A percentile compares a stretch with the other conserved stretches of the same genome.
Evolutionary conservation across 2,797 vertebrate genomes (phyloP).

Genomic region (Hoplostethus atlanticus): DNA sequence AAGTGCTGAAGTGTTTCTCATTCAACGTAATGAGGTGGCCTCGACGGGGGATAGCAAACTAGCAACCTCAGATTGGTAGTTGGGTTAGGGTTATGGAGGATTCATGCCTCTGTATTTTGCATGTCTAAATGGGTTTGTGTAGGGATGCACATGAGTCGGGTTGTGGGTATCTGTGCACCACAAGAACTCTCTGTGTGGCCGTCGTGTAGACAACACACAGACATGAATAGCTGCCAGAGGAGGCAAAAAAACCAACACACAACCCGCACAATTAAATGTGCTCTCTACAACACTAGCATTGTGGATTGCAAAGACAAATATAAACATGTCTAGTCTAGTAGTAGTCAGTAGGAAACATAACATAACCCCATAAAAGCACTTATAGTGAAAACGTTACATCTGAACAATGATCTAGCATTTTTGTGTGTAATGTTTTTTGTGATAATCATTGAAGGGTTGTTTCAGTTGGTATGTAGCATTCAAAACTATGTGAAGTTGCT

Average conservation of each 20-base stretch:
- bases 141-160: conserved; percentile 13
- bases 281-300: background rate
- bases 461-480: too few species aligned
- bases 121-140: conserved; percentile 50
- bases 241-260: background rate
- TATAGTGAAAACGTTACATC: background rate
- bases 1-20: conserved; percentile 73
- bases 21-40: conserved; percentile 70
- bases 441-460: conserved; percentile 46
- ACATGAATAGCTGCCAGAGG: background rate
- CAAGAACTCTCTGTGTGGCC: conserved; percentile 9
- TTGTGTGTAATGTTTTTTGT: too few species aligned
- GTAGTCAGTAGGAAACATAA: background rate
- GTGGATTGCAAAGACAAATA: background rate
- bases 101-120: conserved; percentile 45
- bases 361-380: background rate
- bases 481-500: too few species aligned
- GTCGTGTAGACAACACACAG: background rate
- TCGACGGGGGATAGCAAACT: conserved; percentile 58
- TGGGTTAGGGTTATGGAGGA: conserved; percentile 41
- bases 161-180: conserved; percentile 27
- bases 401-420: background rate
- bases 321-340: background rate
- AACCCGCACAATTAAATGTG: background rate
- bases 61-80: conserved; percentile 50